These are phyloP conservation scores for Cebus imitator DNA, from an alignment of 2,113 vertebrate species.

Conservation along the genomic window DNA sequence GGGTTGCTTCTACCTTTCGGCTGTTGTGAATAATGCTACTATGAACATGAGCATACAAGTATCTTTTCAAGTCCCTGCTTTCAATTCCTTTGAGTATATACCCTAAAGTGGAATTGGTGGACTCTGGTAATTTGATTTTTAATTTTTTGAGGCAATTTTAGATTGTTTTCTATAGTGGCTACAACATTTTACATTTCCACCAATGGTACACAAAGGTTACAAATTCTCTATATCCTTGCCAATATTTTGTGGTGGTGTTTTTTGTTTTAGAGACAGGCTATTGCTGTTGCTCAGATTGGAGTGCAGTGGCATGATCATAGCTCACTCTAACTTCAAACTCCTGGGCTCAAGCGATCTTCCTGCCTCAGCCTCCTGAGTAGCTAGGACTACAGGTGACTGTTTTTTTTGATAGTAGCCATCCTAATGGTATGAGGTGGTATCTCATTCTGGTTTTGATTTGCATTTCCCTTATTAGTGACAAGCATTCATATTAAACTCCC, in stretches of 20 bases:
- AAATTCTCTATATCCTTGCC: not conserved
- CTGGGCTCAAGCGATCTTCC: not conserved
- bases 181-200: not conserved
- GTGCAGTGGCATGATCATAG: too few species aligned
- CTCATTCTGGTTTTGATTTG: not conserved
- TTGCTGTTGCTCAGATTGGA: not conserved
- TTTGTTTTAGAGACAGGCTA: not conserved
- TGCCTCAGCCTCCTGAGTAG: not conserved
- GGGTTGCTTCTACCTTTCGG: not conserved
- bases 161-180: not conserved
- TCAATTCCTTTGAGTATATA: not conserved
- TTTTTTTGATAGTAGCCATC: not conserved
- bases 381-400: not conserved
- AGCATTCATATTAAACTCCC: not conserved
- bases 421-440: not conserved
- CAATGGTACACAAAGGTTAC: not conserved
- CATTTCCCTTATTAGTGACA: not conserved
- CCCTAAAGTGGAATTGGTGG: not conserved
- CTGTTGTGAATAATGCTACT: not conserved
- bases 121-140: not conserved
- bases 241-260: not conserved
- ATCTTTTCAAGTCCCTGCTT: not conserved
- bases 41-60: not conserved
- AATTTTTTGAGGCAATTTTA: not conserved
- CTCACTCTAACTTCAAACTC: not conserved